These are phyloP conservation scores for Bradypodion pumilum DNA, from an alignment of 2,797 vertebrate genomes.

Conservation along the genomic window DNA sequence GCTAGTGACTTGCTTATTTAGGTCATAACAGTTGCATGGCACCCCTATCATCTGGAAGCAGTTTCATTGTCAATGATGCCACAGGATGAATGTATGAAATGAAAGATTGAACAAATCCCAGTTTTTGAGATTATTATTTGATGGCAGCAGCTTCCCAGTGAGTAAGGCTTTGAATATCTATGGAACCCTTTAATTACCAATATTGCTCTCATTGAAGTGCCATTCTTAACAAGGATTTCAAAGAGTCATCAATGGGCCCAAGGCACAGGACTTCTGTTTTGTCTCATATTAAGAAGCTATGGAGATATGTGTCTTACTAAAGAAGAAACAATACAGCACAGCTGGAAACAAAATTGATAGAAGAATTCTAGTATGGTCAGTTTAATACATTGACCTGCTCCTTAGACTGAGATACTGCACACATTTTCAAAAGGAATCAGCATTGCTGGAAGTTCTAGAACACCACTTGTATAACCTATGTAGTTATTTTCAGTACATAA, in stretches of 20 bases:
- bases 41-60: background rate
- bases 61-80: background rate
- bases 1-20: too few species aligned
- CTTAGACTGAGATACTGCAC: background rate
- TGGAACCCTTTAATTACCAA: too few species aligned
- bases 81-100: background rate
- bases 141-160: background rate
- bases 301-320: background rate
- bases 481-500: conserved; percentile 49
- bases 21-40: background rate
- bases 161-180: background rate
- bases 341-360: background rate
- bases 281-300: background rate
- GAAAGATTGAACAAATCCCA: background rate
- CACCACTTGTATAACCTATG: conserved; percentile 17
- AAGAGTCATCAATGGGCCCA: background rate
- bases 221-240: background rate
- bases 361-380: background rate
- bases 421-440: background rate
- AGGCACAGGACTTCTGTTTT: too few species aligned
- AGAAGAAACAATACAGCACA: background rate
- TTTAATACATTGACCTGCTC: background rate
- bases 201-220: too few species aligned
- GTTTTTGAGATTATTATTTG: background rate
- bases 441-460: background rate